Evolutionary conservation across 2,888 invertebrate genomes (phyloP).

Genomic region (Corythucha ciliata): DNA sequence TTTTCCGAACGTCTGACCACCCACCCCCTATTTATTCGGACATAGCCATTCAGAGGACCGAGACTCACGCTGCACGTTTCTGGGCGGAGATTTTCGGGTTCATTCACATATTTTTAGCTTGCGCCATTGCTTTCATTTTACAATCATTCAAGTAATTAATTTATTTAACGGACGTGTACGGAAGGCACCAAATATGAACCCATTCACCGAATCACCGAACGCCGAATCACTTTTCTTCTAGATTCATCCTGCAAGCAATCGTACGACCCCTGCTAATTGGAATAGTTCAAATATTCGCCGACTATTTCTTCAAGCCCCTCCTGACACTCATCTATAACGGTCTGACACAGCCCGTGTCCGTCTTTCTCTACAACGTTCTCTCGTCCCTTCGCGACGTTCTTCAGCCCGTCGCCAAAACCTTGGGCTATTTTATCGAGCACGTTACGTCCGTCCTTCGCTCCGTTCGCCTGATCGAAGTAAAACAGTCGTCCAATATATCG

Average conservation of each 20-base stretch:
- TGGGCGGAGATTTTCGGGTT: slow-evolving; percentile 60
- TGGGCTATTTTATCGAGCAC: slow-evolving; percentile 47
- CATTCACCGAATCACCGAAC: not conserved
- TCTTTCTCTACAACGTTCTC: slow-evolving; percentile 52
- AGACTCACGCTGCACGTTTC: slow-evolving; percentile 50
- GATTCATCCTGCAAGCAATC: slow-evolving; percentile 50
- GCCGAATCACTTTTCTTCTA: slow-evolving; percentile 28
- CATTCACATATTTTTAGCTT: slow-evolving; percentile 51
- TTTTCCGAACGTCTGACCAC: slow-evolving; percentile 53
- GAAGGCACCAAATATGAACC: not conserved
- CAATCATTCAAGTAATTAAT: slow-evolving; percentile 47
- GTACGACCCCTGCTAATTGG: slow-evolving; percentile 53
- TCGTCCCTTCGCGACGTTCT: slow-evolving; percentile 54
- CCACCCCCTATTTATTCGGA: slow-evolving; percentile 51
- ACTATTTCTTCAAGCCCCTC: slow-evolving; percentile 58
- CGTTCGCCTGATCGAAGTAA: slow-evolving; percentile 46
- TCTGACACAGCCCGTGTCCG: slow-evolving; percentile 56
- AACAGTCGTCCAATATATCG: slow-evolving; percentile 25
- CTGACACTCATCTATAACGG: slow-evolving; percentile 55
- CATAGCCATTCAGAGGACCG: slow-evolving; percentile 50
- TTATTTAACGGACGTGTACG: not conserved
- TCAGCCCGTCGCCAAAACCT: slow-evolving; percentile 50
- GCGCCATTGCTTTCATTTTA: slow-evolving; percentile 51
- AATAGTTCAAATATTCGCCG: slow-evolving; percentile 52
- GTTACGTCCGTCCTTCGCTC: slow-evolving; percentile 43